Base-by-base conservation (phyloP, 2,113 vertebrate species). In the Gallinago jamesoni region DNA sequence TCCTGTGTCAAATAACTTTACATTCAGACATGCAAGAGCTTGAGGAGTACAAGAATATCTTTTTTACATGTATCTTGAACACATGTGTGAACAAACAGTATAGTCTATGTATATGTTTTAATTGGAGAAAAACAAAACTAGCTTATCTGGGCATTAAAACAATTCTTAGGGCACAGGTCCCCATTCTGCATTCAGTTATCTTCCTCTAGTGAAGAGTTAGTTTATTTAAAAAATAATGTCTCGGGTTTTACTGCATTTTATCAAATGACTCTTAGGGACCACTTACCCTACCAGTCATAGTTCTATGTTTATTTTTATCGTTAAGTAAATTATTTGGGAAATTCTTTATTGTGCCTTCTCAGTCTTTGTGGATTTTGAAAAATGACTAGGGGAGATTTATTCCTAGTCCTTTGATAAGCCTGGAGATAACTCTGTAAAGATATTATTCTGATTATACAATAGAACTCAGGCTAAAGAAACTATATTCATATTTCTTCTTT, bases 21-120 rank as follows among this genome's bases (percentile, higher is more conserved):
- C 1, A 9, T 66, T 75, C 50, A 80, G 63, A 76, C 17, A 48
- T 4, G 2, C 10, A 60, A 45, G 21, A 64, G 0, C 0, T 66
- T 73, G 7, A 18, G 79, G 30, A 85, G 8, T 43, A 45, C 16
- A 63, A 39, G 5, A 52, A 39, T 50, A 53, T 2, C 0, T 8
- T 68, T 69, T 95, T 79, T 16, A 31, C 5, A 6, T 63, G 2
- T 59, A 10, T 85, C 66, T 78, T 68, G 25, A 62, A 50, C 5
- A 50, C 5, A 13, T 9, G 2, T 53, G 16, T 17, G 22, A 90
- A 67, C 9, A 79, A 82, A 92, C 2, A 84, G 41, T 21, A 14
- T 33, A 39, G 28, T 45, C 28, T 33, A 15, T 20, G 2, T 19
- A 11, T 7, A 60, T 66, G 2, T 62, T 89, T 91, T 72, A 72